Conservation (phyloP, 2,797 vertebrate genomes). For the Oreochromis mossambicus region DNA sequence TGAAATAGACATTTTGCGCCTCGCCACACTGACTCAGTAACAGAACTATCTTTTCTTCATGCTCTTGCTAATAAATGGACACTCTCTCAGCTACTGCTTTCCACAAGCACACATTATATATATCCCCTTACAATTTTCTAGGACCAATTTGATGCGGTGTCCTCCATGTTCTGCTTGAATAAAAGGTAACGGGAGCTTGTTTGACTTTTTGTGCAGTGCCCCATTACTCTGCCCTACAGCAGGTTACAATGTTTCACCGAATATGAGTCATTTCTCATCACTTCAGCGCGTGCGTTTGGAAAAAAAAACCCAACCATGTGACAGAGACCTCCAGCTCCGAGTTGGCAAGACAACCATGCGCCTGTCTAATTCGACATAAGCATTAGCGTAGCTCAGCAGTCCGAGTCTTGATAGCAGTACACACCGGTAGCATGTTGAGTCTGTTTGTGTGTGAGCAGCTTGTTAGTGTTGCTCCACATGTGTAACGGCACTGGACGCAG, state of each 20-base stretch:
- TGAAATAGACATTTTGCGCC: slow-evolving; percentile 76
- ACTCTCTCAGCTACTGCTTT: slow-evolving; percentile 47
- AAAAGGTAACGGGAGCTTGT: slow-evolving; percentile 66
- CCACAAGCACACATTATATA: slow-evolving; percentile 46
- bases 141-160: slow-evolving; percentile 52
- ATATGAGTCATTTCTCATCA: slow-evolving; percentile 49
- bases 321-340: slow-evolving; percentile 31
- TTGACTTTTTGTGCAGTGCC: slow-evolving; percentile 60
- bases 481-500: slow-evolving; percentile 42
- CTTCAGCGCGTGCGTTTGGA: slow-evolving; percentile 18
- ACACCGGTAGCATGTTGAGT: background rate
- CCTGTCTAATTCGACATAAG: slow-evolving; percentile 45
- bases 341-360: slow-evolving; percentile 37
- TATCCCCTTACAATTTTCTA: slow-evolving; percentile 46
- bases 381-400: slow-evolving; percentile 45
- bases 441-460: slow-evolving; percentile 30
- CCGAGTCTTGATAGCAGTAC: background rate
- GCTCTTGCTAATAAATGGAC: slow-evolving; percentile 54
- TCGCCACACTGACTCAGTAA: slow-evolving; percentile 69
- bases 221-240: slow-evolving; percentile 49
- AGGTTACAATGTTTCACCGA: slow-evolving; percentile 44
- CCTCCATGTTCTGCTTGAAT: slow-evolving; percentile 55
- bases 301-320: slow-evolving; percentile 32
- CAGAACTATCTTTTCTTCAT: slow-evolving; percentile 64
- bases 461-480: slow-evolving; percentile 57